Base-by-base conservation (phyloP, 2,113 vertebrate genomes). In the Guaruba guarouba region DNA sequence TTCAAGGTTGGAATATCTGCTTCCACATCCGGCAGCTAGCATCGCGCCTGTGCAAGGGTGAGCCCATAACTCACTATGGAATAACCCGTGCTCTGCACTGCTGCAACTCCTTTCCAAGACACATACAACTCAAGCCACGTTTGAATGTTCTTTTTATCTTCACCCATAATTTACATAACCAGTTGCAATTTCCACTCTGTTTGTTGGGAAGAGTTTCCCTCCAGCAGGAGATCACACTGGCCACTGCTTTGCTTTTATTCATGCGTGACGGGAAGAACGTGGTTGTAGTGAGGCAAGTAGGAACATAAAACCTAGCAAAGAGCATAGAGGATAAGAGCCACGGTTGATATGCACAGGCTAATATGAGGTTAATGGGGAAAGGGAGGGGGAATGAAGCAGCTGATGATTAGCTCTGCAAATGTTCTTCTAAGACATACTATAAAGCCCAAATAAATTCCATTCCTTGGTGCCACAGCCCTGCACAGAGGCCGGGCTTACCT, bases 1-100 rank as follows among this genome's bases (percentile, higher is more conserved):
- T 92, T 95, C 91, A 94, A 96, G 95, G 95, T 94, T 94, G 86
- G 19, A 82, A 41, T 69, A 93, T 41, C 86, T 71, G 81, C 77
- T 82, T 46, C 55, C 43, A 48, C 67, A 76, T 5, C 49, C 17
- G 0, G 14, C 61, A 82, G 94, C 64, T 9, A 54, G 66, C 78
- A n/a, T 2, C 74, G 29, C 0, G 3, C 70, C 6, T 8, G 1
- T 41, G 59, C 77, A 63, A 90, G 86, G 75, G 63, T 4, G 5
- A 92, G 83, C 71, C 75, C 29, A 0, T 29, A 57, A 86, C 3
- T 67, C 86, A 76, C 49, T 2, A 35, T 11, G 29, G 17, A 91
- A 68, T 31, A 90, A 84, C 80, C 79, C 13, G 33, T 11, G 59
- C 79, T n/a, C 0, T 2, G 16, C 76, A 8, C 6, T 18, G 44